These are phyloP conservation scores for Drosophila neutralis DNA, from an alignment of 2,888 invertebrate genomes.

Conservation along the genomic window DNA sequence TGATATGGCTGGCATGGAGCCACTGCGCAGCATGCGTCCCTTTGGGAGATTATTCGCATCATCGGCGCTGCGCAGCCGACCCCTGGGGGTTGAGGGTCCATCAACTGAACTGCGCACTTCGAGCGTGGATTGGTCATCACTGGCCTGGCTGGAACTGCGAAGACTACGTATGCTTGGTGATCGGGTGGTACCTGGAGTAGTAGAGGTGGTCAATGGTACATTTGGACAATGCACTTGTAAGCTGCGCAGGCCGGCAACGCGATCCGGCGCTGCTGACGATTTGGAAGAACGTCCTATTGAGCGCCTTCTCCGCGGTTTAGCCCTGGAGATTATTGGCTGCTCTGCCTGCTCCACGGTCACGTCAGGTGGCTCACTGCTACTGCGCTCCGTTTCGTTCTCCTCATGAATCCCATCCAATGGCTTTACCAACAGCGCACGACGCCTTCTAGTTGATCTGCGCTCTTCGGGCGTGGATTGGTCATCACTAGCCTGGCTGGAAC, in stretches of 20 bases:
- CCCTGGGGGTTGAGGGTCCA: not conserved
- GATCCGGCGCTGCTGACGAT: not conserved
- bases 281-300: not conserved
- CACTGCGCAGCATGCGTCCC: conserved; percentile 18
- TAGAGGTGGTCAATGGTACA: too few relatives aligned
- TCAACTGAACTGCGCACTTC: not conserved
- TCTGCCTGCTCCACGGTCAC: not conserved
- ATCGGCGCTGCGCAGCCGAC: conserved; percentile 7
- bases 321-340: not conserved
- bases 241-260: not conserved
- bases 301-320: not conserved
- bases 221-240: too few relatives aligned
- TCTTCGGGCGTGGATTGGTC: not conserved
- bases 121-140: not conserved
- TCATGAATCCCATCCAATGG: too few relatives aligned
- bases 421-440: too few relatives aligned
- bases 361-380: too few relatives aligned
- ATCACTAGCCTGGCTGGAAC: not conserved
- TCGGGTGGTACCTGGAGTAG: not conserved
- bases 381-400: too few relatives aligned
- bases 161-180: not conserved
- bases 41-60: not conserved
- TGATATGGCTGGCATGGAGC: conserved; percentile 36
- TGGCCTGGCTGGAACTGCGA: conserved; percentile 7
- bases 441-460: not conserved